Base-by-base conservation (phyloP, 2,113 vertebrate species). In the Channa maculata region DNA sequence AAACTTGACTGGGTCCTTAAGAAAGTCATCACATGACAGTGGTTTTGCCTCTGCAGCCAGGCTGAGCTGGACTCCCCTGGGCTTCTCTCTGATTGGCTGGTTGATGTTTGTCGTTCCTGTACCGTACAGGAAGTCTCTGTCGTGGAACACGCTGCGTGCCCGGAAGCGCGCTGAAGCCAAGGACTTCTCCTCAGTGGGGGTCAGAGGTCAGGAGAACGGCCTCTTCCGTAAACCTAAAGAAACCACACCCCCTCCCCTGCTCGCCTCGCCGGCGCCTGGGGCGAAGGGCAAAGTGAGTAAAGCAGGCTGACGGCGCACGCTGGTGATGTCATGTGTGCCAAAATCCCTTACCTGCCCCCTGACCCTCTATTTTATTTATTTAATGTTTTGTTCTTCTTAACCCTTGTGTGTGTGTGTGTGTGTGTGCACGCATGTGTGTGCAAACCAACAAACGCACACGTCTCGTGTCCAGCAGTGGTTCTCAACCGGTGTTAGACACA, bases 201-300 rank as follows among this genome's bases (percentile, higher is more conserved):
- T 84, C 94, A 96, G 97, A 94, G 95, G 92, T 95, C 97, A 98
- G 54, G 94, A 95, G 86, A 96, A 97, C 92, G 96, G 96, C 94
- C 93, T 94, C 82, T 94, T 92, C n/a, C 88, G 96, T 96, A 99
- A 98, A 93, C 90, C 96, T 93, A 97, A 96, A 95, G 97, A 99
- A 65, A 77, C 52, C 60, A 46, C 62, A 1, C 63, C 77, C 83
- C 72, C 89, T 65, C 64, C 77, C 52, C 46, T 94, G 91, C 96
- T 96, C 94, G 57, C 84, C 83, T 96, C 84, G 36, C 95, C 92
- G 2, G 94, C 90, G 94, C 93, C 95, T 91, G 51, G 57, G 75
- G 95, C 94, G 89, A 96, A 96, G 95, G 96, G 96, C 92, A 98
- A 98, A 98, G 98, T 99, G 96, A 99, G 98, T 99, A 98, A 77